These are phyloP conservation scores for Eilema griseolum DNA, from an alignment of 2,888 invertebrate genomes.

Conservation along the genomic window DNA sequence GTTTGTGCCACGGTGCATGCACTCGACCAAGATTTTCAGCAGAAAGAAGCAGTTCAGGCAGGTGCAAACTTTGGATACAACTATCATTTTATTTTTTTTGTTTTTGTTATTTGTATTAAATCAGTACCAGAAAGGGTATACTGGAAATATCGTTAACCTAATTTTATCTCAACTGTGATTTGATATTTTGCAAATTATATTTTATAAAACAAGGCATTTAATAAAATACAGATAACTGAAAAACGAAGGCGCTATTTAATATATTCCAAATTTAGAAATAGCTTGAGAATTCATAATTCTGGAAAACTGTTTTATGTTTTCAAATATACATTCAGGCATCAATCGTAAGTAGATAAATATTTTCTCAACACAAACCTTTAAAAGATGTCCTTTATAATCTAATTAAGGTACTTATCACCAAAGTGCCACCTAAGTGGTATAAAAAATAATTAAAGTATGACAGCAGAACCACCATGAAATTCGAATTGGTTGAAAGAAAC, in stretches of 20 bases:
- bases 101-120: too few species aligned
- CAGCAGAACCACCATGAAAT: neutral
- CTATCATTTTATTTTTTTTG: too few species aligned
- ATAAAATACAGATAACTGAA: too few species aligned
- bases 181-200: too few species aligned
- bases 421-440: too few species aligned
- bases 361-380: neutral
- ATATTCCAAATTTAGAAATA: neutral
- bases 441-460: neutral
- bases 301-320: neutral
- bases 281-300: neutral
- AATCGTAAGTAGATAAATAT: neutral
- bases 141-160: too few species aligned
- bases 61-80: too few species aligned
- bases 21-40: neutral
- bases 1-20: slow-evolving; percentile 3
- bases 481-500: neutral
- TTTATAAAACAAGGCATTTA: too few species aligned
- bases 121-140: too few species aligned
- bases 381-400: neutral
- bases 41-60: too few species aligned
- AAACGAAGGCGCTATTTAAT: too few species aligned
- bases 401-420: neutral
- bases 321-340: neutral
- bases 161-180: too few species aligned